Percentiles rank a stretch among this genome's conserved stretches.
Conservation (phyloP, 2,888 invertebrate genomes). For the Rutpela maculata region DNA sequence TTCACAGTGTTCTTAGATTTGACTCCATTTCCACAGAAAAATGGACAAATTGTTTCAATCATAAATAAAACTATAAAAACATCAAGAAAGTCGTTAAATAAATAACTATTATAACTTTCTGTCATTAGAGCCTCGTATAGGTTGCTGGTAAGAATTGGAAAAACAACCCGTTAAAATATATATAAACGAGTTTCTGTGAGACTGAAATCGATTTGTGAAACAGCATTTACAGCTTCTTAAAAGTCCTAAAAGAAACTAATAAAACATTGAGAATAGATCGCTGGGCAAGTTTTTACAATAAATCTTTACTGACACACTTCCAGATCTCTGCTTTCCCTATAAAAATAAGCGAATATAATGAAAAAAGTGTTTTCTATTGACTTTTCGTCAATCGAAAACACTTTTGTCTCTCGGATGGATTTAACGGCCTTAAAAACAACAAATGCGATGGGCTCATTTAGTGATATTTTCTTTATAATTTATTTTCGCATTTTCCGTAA, state of each 20-base stretch:
- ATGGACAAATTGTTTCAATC: no score
- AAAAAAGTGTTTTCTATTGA: no score
- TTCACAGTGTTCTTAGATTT: neutral
- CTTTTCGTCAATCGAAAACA: slow-evolving; percentile 1
- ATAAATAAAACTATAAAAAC: neutral
- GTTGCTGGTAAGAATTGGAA: neutral
- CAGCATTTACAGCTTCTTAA: slow-evolving; percentile 31
- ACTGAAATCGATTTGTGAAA: slow-evolving; percentile 23
- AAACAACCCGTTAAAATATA: slow-evolving; percentile 9
- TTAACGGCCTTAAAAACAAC: no score
- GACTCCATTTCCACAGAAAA: neutral
- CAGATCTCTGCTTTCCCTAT: slow-evolving; percentile 19
- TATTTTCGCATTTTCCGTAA: no score
- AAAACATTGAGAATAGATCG: slow-evolving; percentile 32
- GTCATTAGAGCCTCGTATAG: neutral
- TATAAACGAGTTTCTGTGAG: slow-evolving; percentile 23
- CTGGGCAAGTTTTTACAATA: slow-evolving; percentile 34
- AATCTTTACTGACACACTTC: slow-evolving; percentile 33
- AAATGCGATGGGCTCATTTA: no score
- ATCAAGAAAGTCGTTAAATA: neutral
- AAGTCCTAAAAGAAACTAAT: slow-evolving; percentile 30
- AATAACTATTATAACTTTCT: neutral
- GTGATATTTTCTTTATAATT: no score
- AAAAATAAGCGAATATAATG: neutral
- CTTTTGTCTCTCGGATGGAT: neutral